phyloP scores from a whole-genome alignment of 2,113 vertebrate species.

The Heterotis niloticus region DNA sequence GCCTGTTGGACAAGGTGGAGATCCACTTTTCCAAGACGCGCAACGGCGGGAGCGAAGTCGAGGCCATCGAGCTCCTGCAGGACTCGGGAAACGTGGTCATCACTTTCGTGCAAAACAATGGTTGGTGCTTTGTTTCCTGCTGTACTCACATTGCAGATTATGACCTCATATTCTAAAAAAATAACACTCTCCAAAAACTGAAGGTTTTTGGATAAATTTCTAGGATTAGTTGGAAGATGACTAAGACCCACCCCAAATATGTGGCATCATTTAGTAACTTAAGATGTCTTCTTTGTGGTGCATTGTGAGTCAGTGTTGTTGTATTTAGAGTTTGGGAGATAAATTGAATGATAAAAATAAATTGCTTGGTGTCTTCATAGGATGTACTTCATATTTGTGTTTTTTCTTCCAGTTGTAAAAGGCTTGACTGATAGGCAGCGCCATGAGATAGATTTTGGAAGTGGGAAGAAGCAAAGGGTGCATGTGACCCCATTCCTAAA shows the following conservation, averaged over 20 bases:
- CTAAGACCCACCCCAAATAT: too few relatives aligned
- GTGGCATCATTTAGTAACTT: too few relatives aligned
- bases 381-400: background rate
- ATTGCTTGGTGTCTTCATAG: background rate
- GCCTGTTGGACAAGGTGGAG: slow-evolving; percentile 73
- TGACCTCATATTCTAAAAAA: too few relatives aligned
- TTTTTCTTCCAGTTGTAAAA: slow-evolving; percentile 65
- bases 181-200: too few relatives aligned
- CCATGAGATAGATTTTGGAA: slow-evolving; percentile 53
- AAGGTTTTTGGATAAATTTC: too few relatives aligned
- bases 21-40: slow-evolving; percentile 76
- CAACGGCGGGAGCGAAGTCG: slow-evolving; percentile 79
- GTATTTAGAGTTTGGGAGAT: too few relatives aligned
- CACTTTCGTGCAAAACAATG: slow-evolving; percentile 54
- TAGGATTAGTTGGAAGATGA: too few relatives aligned
- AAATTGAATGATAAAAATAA: background rate
- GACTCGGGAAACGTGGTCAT: slow-evolving; percentile 61
- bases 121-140: slow-evolving; percentile 40
- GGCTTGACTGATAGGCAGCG: slow-evolving; percentile 50
- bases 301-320: too few relatives aligned
- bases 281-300: too few relatives aligned
- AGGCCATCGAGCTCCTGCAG: slow-evolving; percentile 49
- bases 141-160: too few relatives aligned
- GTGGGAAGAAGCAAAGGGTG: slow-evolving; percentile 48
- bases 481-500: slow-evolving; percentile 70